Conservation (phyloP, 2,888 invertebrate genomes). For the Xanthia icteritia region DNA sequence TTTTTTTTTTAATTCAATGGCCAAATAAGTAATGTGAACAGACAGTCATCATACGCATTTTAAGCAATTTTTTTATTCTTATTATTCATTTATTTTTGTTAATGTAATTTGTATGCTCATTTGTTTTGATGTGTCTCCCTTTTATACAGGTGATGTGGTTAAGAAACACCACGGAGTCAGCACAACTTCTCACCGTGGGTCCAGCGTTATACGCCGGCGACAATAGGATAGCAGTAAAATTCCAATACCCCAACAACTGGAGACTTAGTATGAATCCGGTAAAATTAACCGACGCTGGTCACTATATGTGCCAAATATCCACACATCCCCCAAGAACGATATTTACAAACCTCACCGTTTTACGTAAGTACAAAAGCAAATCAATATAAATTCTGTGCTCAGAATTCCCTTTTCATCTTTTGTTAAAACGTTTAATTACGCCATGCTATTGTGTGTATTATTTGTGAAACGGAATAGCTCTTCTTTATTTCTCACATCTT, state of each 20-base stretch:
- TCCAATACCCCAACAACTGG: conserved; percentile 94
- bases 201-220: conserved; percentile 92
- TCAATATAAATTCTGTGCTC: conserved; percentile 4
- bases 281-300: conserved; percentile 92
- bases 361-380: conserved; percentile 90
- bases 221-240: conserved; percentile 91
- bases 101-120: not conserved
- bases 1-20: not conserved
- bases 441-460: conserved; percentile 46
- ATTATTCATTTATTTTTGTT: not conserved
- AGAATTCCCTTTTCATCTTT: conserved; percentile 14
- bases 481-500: conserved; percentile 29
- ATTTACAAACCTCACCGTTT: conserved; percentile 93
- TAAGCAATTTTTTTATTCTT: too few relatives aligned
- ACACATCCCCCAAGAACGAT: conserved; percentile 95
- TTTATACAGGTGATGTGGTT: conserved; percentile 92
- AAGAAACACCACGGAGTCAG: conserved; percentile 91
- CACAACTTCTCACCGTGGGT: conserved; percentile 92
- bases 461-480: conserved; percentile 36
- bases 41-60: not conserved
- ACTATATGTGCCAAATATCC: conserved; percentile 95
- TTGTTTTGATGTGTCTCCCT: not conserved
- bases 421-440: conserved; percentile 47
- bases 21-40: not conserved
- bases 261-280: conserved; percentile 93